Percentiles rank a stretch among this genome's conserved stretches.
Evolutionary conservation across 2,888 invertebrate genomes (phyloP).

Genomic region (Plebejus argus): DNA sequence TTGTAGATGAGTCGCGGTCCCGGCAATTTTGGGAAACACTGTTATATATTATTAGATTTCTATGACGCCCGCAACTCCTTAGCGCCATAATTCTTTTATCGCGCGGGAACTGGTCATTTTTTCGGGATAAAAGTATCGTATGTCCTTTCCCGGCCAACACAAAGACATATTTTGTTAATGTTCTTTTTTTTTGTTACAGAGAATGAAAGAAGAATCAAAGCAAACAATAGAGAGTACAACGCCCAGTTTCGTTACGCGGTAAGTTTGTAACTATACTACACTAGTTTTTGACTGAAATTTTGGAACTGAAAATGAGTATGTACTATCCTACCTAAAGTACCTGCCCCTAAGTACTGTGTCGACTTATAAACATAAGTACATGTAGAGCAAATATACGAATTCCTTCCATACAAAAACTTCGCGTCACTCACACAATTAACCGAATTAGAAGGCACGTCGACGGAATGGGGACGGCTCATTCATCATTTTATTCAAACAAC

Average conservation of each 20-base stretch:
- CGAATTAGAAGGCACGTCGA: not conserved
- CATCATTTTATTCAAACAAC: slow-evolving; percentile 4
- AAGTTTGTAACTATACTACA: slow-evolving; percentile 76
- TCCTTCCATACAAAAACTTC: not conserved
- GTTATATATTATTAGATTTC: no score
- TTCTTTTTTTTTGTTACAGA: slow-evolving; percentile 85
- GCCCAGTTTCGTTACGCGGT: slow-evolving; percentile 99
- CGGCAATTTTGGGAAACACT: no score
- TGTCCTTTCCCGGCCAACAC: not conserved
- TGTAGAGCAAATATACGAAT: not conserved
- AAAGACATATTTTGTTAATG: slow-evolving; percentile 35
- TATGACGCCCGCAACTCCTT: no score
- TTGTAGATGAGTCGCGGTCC: no score
- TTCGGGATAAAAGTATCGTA: no score
- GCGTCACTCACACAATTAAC: not conserved
- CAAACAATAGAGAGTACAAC: slow-evolving; percentile 98
- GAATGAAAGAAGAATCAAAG: slow-evolving; percentile 97
- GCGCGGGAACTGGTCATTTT: no score
- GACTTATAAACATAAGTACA: not conserved
- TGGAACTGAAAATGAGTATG: no score
- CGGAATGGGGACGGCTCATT: not conserved
- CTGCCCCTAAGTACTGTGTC: not conserved
- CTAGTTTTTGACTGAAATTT: not conserved
- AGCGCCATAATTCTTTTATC: no score
- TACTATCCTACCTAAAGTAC: no score